Evolutionary conservation across 2,888 invertebrate species (phyloP), one percentile per base, ranked within the genome.

Genomic region (Villa cingulata): DNA sequence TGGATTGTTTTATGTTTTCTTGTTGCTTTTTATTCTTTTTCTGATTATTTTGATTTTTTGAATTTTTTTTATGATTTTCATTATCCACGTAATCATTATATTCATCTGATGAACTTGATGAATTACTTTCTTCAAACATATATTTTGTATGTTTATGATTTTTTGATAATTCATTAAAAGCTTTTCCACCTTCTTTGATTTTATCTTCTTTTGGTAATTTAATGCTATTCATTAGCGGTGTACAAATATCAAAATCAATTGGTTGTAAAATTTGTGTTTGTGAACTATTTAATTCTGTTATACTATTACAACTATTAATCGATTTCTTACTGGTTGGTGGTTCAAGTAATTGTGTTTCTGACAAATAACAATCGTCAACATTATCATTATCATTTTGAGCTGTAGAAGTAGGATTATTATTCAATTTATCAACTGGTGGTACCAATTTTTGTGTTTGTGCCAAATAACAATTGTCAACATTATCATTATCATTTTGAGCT

Each of bases 171-270:
- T 15, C 15, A 27, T 34, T 38, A 37, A 44, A 48, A 16, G 45
- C 5, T 12, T 43, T 44, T 46, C 42, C 51, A 20, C 45, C 49
- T 29, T 36, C 44, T 20, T 44, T 36, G 1, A 51, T 46, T 23
- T 43, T 38, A 19, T 43, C 32, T 7, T 27, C 6, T 36, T 43
- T 23, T 5, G 48, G 51, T 32, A 48, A 27, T 18, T 48, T 46
- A 16, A 51, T n/a, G 27, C 32, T 39, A 20, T 34, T 46, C 36
- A 41, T 43, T 23, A 37, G 6, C 12, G 48, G 51, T 34, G 51
- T 51, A 23, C 20, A 40, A n/a, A 23, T 27, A 40, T 23, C 23
- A 40, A 40, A 40, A 40, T 40, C n/a, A 23, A 40, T 27, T 27
- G 5, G 17, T 41, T 29, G 32, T 32, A 20, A 16, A n/a, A 6